Conservation (phyloP, 2,113 vertebrate genomes). For the Clupea harengus region DNA sequence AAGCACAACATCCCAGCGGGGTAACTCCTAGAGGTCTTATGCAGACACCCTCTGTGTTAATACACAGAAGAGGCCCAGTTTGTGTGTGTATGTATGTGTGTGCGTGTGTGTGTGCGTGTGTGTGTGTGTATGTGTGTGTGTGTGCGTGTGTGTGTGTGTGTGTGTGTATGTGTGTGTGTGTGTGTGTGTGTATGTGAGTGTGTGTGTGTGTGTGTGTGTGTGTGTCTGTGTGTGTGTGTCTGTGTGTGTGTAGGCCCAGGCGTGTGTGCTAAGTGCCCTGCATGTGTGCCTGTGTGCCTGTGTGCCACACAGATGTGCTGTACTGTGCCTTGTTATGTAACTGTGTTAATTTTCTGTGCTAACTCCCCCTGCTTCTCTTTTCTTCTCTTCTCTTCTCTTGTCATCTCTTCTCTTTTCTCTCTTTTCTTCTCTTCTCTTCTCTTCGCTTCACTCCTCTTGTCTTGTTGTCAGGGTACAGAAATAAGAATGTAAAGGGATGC, state of each 20-base stretch:
- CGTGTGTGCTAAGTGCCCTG: background rate
- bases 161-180: constrained; percentile 16
- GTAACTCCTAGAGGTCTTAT: background rate
- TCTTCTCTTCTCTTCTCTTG: background rate
- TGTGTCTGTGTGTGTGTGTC: no score
- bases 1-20: background rate
- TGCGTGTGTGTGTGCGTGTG: background rate
- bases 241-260: no score
- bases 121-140: background rate
- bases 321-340: background rate
- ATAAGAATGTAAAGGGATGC: background rate
- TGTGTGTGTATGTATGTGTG: background rate
- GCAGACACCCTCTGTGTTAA: background rate
- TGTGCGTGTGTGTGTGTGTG: constrained; percentile 11
- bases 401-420: background rate
- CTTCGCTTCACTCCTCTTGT: background rate
- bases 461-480: background rate
- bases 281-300: background rate
- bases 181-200: constrained; percentile 10
- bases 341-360: background rate
- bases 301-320: constrained; percentile 2
- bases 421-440: background rate
- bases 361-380: background rate
- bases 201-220: background rate
- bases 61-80: background rate